A percentile compares a stretch with the other conserved stretches of the same genome.
phyloP scores from a whole-genome alignment of 2,113 vertebrate species.

The Percina caprodes region DNA sequence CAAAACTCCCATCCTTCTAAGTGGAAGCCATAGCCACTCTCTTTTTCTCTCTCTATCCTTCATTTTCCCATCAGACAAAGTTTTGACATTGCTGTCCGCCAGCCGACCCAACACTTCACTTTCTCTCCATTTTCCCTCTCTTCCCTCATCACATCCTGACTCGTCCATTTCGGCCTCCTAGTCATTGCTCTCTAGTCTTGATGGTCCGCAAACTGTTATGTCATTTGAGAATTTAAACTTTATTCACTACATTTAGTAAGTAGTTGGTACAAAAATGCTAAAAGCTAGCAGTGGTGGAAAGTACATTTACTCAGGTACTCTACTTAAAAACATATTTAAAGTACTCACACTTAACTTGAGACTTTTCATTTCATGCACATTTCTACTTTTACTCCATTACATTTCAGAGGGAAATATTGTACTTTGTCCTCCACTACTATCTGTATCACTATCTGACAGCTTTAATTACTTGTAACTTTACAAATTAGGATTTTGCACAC shows the following conservation, averaged over 20 bases:
- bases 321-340: too few species aligned
- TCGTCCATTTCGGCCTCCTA: not conserved
- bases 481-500: too few species aligned
- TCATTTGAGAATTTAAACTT: not conserved
- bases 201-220: not conserved
- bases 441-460: too few species aligned
- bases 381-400: too few species aligned
- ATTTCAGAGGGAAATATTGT: too few species aligned
- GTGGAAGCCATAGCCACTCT: constrained; percentile 4
- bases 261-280: not conserved
- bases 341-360: too few species aligned
- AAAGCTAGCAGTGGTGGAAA: not conserved
- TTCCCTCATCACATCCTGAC: constrained; percentile 25
- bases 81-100: constrained; percentile 55
- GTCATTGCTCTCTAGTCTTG: not conserved
- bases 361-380: too few species aligned
- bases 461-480: too few species aligned
- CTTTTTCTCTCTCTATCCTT: constrained; percentile 37
- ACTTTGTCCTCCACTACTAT: too few species aligned
- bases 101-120: constrained; percentile 30
- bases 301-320: too few species aligned
- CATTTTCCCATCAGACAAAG: constrained; percentile 30
- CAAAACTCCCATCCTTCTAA: not conserved
- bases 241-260: not conserved
- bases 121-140: constrained; percentile 44